A percentile compares a stretch with the other conserved stretches of the same genome.
phyloP scores from a whole-genome alignment of 2,797 vertebrate genomes.

The Macroramphosus scolopax region DNA sequence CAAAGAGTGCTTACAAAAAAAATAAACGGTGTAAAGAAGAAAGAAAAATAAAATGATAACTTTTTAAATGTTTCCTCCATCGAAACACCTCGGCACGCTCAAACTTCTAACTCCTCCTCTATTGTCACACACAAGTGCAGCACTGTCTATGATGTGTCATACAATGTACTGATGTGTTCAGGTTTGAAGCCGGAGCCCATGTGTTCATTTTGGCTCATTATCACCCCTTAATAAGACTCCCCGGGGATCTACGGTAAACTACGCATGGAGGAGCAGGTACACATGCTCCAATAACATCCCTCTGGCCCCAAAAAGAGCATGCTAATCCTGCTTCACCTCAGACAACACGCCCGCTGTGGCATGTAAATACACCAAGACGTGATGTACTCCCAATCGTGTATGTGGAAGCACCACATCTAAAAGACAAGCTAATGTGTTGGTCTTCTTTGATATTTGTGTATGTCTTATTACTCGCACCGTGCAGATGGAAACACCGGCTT shows the following conservation, averaged over 20 bases:
- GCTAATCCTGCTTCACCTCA: slow-evolving; percentile 48
- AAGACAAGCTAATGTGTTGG: slow-evolving; percentile 6
- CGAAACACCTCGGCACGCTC: slow-evolving; percentile 4
- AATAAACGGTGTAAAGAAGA: slow-evolving; percentile 56
- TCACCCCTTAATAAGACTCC: slow-evolving; percentile 48
- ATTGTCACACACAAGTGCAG: not conserved
- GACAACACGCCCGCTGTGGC: slow-evolving; percentile 10
- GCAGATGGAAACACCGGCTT: too few relatives aligned
- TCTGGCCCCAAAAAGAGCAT: slow-evolving; percentile 39
- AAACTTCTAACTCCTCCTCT: too few relatives aligned
- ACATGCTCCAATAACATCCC: slow-evolving; percentile 56
- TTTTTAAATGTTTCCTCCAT: slow-evolving; percentile 52
- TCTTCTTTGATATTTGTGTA: slow-evolving; percentile 14
- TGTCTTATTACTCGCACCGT: not conserved
- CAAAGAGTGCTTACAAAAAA: slow-evolving; percentile 52
- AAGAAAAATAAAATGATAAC: slow-evolving; percentile 32
- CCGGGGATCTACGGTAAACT: slow-evolving; percentile 52
- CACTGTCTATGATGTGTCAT: slow-evolving; percentile 2
- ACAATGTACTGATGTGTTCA: slow-evolving; percentile 6
- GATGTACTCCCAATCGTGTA: not conserved
- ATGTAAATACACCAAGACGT: not conserved
- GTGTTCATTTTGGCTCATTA: slow-evolving; percentile 30
- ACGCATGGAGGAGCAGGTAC: slow-evolving; percentile 55
- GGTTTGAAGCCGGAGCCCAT: slow-evolving; percentile 21
- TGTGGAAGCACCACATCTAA: too few relatives aligned